These are phyloP conservation scores for Oithona nana DNA, from an alignment of 2,888 invertebrate species.

Conservation along the genomic window DNA sequence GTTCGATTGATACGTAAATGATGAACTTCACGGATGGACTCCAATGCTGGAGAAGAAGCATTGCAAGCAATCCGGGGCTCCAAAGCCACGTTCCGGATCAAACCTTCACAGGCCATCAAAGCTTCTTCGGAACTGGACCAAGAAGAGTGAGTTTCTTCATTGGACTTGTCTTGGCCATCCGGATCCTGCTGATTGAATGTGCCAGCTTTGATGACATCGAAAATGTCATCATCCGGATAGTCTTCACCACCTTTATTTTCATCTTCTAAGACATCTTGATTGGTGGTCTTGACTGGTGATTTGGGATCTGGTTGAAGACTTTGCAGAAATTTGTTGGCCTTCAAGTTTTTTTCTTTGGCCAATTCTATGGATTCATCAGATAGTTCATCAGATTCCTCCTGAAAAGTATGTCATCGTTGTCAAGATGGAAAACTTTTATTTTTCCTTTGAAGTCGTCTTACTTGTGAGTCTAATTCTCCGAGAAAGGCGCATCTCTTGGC, in stretches of 20 bases:
- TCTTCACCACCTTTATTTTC: slow-evolving; percentile 17
- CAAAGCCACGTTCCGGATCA: slow-evolving; percentile 48
- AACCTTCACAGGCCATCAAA: slow-evolving; percentile 47
- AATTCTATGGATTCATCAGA: neutral
- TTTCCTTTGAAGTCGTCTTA: too few species aligned
- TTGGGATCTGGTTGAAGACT: too few species aligned
- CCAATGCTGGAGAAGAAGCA: neutral
- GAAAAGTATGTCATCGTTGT: too few species aligned
- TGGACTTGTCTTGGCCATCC: slow-evolving; percentile 18
- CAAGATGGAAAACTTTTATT: too few species aligned
- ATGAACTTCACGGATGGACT: slow-evolving; percentile 17
- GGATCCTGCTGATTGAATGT: neutral
- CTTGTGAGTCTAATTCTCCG: slow-evolving; percentile 50
- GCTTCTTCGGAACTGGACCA: slow-evolving; percentile 62
- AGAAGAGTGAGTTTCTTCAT: slow-evolving; percentile 39
- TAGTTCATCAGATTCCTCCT: slow-evolving; percentile 47
- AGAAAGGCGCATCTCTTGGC: slow-evolving; percentile 59
- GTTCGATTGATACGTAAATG: slow-evolving; percentile 44
- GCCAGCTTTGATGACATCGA: neutral
- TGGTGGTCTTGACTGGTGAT: neutral
- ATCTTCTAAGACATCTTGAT: neutral
- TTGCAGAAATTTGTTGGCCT: too few species aligned
- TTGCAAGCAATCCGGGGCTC: slow-evolving; percentile 41
- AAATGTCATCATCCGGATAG: slow-evolving; percentile 7
- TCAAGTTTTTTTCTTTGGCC: neutral